Evolutionary conservation across 2,888 invertebrate species (phyloP).

Genomic region (Lingula anatina): DNA sequence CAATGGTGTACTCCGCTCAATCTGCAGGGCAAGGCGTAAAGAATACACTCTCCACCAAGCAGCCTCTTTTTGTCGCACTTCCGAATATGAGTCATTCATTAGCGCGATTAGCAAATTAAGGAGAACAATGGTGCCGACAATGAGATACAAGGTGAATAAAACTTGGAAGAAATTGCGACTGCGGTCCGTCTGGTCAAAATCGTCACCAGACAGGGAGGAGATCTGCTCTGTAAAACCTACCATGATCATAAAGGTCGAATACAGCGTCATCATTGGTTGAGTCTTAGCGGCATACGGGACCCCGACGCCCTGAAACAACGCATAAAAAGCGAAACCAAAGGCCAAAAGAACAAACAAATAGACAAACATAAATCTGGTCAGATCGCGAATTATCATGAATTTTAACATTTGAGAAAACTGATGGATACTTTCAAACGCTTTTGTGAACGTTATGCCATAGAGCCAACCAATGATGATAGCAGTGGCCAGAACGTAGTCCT

Average conservation of each 20-base stretch:
- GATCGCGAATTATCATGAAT: constrained; percentile 44
- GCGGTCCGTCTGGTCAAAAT: constrained; percentile 21
- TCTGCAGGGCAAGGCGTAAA: constrained; percentile 36
- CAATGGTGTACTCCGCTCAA: constrained; percentile 14
- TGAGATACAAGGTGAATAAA: constrained; percentile 39
- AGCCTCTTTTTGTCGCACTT: constrained; percentile 28
- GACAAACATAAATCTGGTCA: constrained; percentile 38
- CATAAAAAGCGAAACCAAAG: constrained; percentile 43
- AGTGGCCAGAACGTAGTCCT: constrained; percentile 37
- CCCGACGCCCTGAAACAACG: constrained; percentile 29
- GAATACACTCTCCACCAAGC: constrained; percentile 43
- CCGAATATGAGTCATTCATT: constrained; percentile 43
- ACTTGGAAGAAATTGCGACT: constrained; percentile 22
- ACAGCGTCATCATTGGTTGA: constrained; percentile 30
- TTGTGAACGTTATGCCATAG: constrained; percentile 39
- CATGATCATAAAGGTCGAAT: constrained; percentile 44
- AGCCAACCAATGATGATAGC: constrained; percentile 44
- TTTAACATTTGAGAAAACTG: constrained; percentile 44
- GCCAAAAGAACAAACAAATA: constrained; percentile 43
- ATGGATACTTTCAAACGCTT: constrained; percentile 42
- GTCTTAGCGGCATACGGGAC: constrained; percentile 19
- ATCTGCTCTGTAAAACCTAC: constrained; percentile 26
- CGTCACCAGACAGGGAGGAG: constrained; percentile 30
- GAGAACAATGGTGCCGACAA: constrained; percentile 33
- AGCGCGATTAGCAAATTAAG: constrained; percentile 42